Evolutionary conservation across 1,140 invertebrate species (phyloP).

Genomic region (Bathynomus jamesi): DNA sequence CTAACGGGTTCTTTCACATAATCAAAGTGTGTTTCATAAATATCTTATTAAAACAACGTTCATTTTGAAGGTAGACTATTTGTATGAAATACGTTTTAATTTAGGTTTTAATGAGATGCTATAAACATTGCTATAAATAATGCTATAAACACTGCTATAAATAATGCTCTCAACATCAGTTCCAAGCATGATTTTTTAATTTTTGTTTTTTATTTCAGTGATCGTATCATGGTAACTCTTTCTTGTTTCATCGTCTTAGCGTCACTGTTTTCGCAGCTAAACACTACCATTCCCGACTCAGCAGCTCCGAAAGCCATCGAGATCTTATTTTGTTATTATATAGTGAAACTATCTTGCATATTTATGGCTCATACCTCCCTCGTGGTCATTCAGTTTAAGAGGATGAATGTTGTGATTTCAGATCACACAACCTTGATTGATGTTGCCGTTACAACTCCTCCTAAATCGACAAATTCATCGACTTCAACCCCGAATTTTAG

Average conservation of each 20-base stretch:
- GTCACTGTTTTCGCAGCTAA: constrained; percentile 8
- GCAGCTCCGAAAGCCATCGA: constrained; percentile 1
- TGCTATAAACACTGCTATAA: no score
- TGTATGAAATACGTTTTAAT: neutral
- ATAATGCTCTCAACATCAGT: neutral
- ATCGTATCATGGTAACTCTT: constrained; percentile 11
- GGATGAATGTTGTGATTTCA: no score
- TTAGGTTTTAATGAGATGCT: neutral
- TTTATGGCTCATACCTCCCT: neutral
- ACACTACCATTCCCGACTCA: neutral
- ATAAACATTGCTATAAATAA: neutral
- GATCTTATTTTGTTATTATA: neutral
- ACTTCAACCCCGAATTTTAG: no score
- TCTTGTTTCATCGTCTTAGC: constrained; percentile 9
- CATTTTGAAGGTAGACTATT: neutral
- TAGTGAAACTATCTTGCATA: neutral
- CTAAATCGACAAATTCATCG: no score
- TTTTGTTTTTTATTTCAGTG: neutral
- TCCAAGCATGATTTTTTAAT: neutral
- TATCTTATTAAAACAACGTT: neutral
- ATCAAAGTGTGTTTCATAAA: neutral
- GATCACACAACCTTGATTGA: no score
- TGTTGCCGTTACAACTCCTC: no score
- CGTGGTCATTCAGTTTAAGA: no score
- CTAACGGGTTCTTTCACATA: no score